phyloP scores from a whole-genome alignment of 2,888 invertebrate genomes.

The Oasisia sp. region DNA sequence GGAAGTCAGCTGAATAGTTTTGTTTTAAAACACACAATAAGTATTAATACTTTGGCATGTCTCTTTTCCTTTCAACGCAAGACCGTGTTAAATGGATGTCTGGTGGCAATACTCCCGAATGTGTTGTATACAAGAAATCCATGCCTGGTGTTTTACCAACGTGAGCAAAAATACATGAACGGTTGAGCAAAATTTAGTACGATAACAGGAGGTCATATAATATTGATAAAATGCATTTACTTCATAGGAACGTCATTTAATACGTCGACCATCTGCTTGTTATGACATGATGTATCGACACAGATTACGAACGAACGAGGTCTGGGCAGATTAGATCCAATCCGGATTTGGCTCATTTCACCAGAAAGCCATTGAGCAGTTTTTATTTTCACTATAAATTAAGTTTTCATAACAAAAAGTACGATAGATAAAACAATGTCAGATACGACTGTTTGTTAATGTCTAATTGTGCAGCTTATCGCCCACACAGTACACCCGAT shows the following conservation, averaged over 20 bases:
- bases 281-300: background rate
- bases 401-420: background rate
- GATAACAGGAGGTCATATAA: background rate
- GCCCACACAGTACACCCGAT: background rate
- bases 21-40: too few species aligned
- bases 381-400: background rate
- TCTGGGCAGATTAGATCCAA: background rate
- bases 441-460: background rate
- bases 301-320: background rate
- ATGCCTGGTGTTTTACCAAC: too few species aligned
- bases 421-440: background rate
- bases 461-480: background rate
- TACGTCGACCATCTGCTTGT: background rate
- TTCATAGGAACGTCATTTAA: background rate
- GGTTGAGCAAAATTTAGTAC: background rate
- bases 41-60: too few species aligned
- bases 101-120: too few species aligned
- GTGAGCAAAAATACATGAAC: too few species aligned
- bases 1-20: too few species aligned
- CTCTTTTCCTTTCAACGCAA: too few species aligned
- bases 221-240: background rate
- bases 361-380: background rate
- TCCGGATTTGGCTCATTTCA: background rate
- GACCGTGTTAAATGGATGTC: too few species aligned
- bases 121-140: too few species aligned